phyloP scores from a whole-genome alignment of 2,888 invertebrate species.

The Lasius fuliginosus region DNA sequence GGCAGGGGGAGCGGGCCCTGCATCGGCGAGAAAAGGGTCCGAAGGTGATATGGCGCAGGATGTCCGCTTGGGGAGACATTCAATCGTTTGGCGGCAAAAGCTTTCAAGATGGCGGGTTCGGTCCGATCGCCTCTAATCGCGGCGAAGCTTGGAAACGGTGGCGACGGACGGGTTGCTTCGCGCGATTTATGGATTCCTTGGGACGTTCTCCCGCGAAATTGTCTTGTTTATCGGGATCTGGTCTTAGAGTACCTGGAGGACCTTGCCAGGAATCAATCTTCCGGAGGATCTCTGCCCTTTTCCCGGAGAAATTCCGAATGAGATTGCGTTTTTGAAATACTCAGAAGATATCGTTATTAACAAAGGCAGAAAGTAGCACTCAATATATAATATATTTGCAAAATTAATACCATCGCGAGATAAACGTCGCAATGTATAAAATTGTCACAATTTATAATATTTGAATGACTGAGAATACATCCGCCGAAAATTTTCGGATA shows the following conservation, averaged over 20 bases:
- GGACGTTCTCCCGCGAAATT: slow-evolving; percentile 83
- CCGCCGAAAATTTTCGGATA: slow-evolving; percentile 25
- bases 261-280: slow-evolving; percentile 59
- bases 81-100: slow-evolving; percentile 83
- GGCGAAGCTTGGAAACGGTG: slow-evolving; percentile 53
- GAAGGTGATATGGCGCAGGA: slow-evolving; percentile 73
- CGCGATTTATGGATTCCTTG: slow-evolving; percentile 85
- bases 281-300: not conserved
- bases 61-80: slow-evolving; percentile 86
- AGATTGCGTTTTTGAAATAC: not conserved
- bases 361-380: not conserved
- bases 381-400: not conserved
- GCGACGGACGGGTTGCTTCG: slow-evolving; percentile 59
- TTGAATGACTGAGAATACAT: not conserved
- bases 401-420: not conserved
- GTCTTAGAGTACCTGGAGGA: slow-evolving; percentile 62
- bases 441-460: not conserved
- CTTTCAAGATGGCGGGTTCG: slow-evolving; percentile 77
- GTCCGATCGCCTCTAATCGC: slow-evolving; percentile 63
- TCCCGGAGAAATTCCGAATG: slow-evolving; percentile 9
- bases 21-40: slow-evolving; percentile 43
- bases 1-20: not conserved
- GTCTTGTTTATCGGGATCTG: slow-evolving; percentile 83
- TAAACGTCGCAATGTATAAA: not conserved
- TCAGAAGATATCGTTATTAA: not conserved